Base-by-base conservation (phyloP, 2,113 vertebrate species). In the Urocynchramus pylzowi region DNA sequence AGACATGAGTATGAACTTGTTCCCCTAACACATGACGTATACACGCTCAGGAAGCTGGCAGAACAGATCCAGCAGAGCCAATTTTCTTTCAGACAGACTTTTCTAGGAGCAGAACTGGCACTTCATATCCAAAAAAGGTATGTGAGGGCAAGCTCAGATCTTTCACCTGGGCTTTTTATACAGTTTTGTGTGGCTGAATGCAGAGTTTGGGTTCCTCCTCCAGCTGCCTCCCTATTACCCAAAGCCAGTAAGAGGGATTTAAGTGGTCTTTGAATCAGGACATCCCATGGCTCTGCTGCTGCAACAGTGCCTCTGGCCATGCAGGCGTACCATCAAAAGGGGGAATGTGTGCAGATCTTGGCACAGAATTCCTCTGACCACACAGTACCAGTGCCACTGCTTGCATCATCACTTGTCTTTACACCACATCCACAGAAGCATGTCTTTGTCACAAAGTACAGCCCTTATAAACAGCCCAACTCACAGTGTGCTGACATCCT, bases 1-100 rank as follows among this genome's bases (percentile, higher is more conserved):
- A 93, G 65, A 67, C 42, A 57, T 6, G 20, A 74, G 5, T 26
- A 35, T 61, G 68, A 90, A 90, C 67, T 42, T 83, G 31, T 92
- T 93, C 41, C 57, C 50, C 7, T 73, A 45, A 52, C 17, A 67
- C 31, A 39, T 9, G 33, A 65, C 0, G 0, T 7, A 22, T 12
- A 59, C 5, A 67, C 1, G 0, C 18, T 88, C 18, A 21, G 42
- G 50, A 90, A 88, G 39, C 45, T 47, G 37, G 26, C 1, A 61
- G 47, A 76, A 89, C 19, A 82, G 65, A 69, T 13, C 54, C 15
- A 54, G 50, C 53, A 15, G 5, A 50, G 44, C 24, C 37, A 75
- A 16, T 69, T 47, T 13, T 67, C 37, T 54, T 75, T 71, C 73
- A 78, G 35, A 41, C 41, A 90, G 47, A 56, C 28, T 63, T 64